phyloP scores from a whole-genome alignment of 2,888 invertebrate species.

The Tridacna crocea region DNA sequence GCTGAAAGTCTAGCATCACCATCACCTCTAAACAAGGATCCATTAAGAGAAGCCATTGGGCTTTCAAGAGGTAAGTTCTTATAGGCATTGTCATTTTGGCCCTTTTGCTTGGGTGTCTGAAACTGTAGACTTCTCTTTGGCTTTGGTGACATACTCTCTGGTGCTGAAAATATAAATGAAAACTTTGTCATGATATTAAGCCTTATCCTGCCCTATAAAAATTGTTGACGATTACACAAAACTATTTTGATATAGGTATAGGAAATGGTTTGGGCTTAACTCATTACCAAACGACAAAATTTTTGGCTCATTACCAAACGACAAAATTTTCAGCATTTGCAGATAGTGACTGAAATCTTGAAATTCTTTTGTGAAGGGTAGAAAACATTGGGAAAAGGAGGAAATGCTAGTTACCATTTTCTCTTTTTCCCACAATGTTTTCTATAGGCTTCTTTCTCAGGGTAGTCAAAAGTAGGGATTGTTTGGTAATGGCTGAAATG shows the following conservation, averaged over 20 bases:
- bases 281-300: too few relatives aligned
- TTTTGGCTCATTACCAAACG: too few relatives aligned
- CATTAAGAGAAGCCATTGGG: conserved; percentile 40
- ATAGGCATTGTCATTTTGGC: not conserved
- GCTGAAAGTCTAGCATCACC: not conserved
- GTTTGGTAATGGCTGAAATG: too few relatives aligned
- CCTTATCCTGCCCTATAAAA: not conserved
- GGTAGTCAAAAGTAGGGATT: too few relatives aligned
- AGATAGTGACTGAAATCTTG: too few relatives aligned
- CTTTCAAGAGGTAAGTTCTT: conserved; percentile 49
- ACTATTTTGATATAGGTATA: not conserved
- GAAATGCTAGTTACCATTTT: too few relatives aligned
- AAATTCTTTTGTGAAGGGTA: too few relatives aligned
- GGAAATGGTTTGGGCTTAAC: too few relatives aligned
- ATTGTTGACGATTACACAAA: not conserved
- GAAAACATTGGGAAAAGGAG: too few relatives aligned
- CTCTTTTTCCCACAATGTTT: too few relatives aligned
- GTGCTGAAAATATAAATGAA: conserved; percentile 32
- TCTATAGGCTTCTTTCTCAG: too few relatives aligned
- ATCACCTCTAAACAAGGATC: conserved; percentile 34
- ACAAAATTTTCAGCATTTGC: too few relatives aligned
- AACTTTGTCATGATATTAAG: not conserved
- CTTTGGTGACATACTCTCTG: conserved; percentile 61
- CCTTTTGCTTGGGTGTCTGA: conserved; percentile 67
- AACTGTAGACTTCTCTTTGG: conserved; percentile 71